Evolutionary conservation across 2,797 vertebrate species (phyloP), one percentile per base, ranked within the genome.

Genomic region (Sparus aurata): DNA sequence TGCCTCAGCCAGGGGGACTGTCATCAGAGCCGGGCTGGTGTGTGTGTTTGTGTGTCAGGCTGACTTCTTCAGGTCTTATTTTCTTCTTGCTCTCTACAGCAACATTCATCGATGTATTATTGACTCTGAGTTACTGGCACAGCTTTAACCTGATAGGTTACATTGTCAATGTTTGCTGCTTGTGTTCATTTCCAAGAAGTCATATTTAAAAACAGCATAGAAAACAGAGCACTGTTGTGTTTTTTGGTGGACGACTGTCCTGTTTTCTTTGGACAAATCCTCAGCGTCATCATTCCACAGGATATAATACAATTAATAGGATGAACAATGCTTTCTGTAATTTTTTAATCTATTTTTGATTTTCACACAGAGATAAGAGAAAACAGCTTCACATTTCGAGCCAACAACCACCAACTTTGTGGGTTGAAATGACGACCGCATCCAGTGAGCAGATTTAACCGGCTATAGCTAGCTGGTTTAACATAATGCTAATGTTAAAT

Each of bases 21-120:
- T 79, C 80, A 90, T 73, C 76, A 71, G 85, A 90, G 76, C 63
- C 46, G 70, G 23, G 50, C 43, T 12, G 18, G 10, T 72, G 57
- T 62, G 52, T 72, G 63, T 84, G 68, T 77, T 5, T 66, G 61
- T 84, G 66, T 64, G 52, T 12, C 27, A 62, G 53, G 59, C 61
- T 17, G 62, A 63, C 27, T 63, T 57, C 63, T 68, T 61, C 77
- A 77, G 54, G 15, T 50, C 61, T 8, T 22, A 41, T 80, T 85
- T 71, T 79, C 18, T 81, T 88, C 75, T 75, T 27, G 43, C 58
- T 59, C 18, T 50, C 47, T 72, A 75, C 66, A 78, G 69, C 1
- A 13, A 74, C 41, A 84, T 85, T 83, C 84, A 88, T 93, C 73
- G 54, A 92, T 91, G 85, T 20, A 46, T 79, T 91, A 94, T 93